These are phyloP conservation scores for Gymnosoma rotundatum DNA, from an alignment of 2,888 invertebrate species.

Conservation along the genomic window DNA sequence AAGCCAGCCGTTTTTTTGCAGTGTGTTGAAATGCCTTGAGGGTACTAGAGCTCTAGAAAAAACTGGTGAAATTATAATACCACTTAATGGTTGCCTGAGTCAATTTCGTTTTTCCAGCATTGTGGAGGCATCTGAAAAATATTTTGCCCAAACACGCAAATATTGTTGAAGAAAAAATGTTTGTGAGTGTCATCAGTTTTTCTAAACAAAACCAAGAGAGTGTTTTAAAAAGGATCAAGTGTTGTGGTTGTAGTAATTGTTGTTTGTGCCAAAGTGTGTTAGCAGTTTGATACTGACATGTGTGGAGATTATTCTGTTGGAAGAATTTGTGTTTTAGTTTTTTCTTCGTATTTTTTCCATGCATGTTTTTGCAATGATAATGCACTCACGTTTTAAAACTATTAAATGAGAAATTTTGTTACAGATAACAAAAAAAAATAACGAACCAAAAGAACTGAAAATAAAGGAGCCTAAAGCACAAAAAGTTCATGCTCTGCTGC, in stretches of 20 bases:
- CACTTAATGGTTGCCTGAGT: slow-evolving; percentile 56
- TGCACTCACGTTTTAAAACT: slow-evolving; percentile 66
- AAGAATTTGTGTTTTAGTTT: slow-evolving; percentile 24
- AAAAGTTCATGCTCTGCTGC: slow-evolving; percentile 29
- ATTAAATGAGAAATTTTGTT: slow-evolving; percentile 63
- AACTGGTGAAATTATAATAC: slow-evolving; percentile 50
- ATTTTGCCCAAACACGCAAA: slow-evolving; percentile 66
- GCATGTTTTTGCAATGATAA: slow-evolving; percentile 61
- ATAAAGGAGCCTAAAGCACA: slow-evolving; percentile 1
- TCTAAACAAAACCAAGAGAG: slow-evolving; percentile 29
- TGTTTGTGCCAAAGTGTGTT: slow-evolving; percentile 23
- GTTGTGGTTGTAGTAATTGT: slow-evolving; percentile 12
- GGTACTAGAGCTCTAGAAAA: background rate
- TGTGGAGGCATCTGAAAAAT: slow-evolving; percentile 33
- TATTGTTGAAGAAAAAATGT: slow-evolving; percentile 31
- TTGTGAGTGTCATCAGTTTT: slow-evolving; percentile 6
- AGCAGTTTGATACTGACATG: slow-evolving; percentile 41
- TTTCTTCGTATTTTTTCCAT: slow-evolving; percentile 28
- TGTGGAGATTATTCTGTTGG: slow-evolving; percentile 41
- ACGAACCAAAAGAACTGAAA: background rate
- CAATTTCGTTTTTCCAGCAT: slow-evolving; percentile 38
- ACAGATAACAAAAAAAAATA: slow-evolving; percentile 22
- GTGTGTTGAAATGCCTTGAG: slow-evolving; percentile 9
- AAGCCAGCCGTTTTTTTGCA: slow-evolving; percentile 10
- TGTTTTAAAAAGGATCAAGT: slow-evolving; percentile 45